These are phyloP conservation scores for Aptenodytes forsteri DNA, from an alignment of 2,113 vertebrate species.

Conservation along the genomic window DNA sequence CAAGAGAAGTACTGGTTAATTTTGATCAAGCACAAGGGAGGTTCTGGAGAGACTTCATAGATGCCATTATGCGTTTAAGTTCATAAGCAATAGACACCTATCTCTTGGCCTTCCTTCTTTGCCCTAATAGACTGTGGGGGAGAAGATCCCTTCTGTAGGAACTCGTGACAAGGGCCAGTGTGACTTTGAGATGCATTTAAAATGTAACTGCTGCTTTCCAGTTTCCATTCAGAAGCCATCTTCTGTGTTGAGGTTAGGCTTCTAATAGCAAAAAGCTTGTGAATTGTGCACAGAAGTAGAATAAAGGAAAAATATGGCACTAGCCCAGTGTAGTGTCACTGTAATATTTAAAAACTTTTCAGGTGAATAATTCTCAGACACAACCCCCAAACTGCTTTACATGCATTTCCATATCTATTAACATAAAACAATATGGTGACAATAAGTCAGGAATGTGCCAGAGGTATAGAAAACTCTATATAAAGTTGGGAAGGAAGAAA, in stretches of 20 bases:
- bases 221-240: neutral
- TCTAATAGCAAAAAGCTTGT: neutral
- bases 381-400: neutral
- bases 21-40: neutral
- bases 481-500: neutral
- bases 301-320: neutral
- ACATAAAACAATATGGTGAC: neutral
- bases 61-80: neutral
- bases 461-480: neutral
- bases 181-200: neutral
- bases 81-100: neutral
- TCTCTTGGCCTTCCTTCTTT: neutral
- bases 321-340: neutral
- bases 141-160: neutral
- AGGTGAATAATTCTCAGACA: neutral
- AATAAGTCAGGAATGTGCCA: neutral
- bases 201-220: neutral
- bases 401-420: neutral
- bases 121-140: too few species aligned
- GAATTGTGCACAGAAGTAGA: neutral
- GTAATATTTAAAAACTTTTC: neutral
- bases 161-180: neutral
- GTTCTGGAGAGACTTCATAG: neutral
- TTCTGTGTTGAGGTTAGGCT: neutral
- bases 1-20: too few species aligned